phyloP scores from a whole-genome alignment of 2,888 invertebrate genomes.

The Acanthosepion esculentum region DNA sequence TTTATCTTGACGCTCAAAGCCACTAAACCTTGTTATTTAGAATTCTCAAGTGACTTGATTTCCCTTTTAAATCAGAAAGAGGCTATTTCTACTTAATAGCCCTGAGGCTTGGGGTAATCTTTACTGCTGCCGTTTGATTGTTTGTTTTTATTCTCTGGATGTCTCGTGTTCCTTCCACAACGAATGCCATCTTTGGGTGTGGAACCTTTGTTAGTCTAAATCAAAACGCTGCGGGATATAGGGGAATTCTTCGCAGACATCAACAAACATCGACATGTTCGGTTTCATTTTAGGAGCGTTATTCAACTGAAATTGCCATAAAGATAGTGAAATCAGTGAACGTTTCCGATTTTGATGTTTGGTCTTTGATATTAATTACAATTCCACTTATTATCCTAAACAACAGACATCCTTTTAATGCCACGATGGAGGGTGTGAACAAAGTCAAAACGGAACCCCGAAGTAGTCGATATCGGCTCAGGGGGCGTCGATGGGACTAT shows the following conservation, averaged over 20 bases:
- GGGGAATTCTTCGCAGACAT: not conserved
- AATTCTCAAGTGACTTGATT: not conserved
- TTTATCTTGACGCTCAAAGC: too few species aligned
- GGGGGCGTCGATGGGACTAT: too few species aligned
- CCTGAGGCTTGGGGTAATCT: not conserved
- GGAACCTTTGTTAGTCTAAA: not conserved
- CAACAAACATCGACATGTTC: not conserved
- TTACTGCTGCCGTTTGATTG: not conserved
- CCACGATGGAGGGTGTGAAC: too few species aligned
- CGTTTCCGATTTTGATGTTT: too few species aligned
- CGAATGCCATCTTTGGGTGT: not conserved
- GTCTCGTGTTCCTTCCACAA: not conserved
- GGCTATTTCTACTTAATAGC: not conserved
- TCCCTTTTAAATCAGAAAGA: not conserved
- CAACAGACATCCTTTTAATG: too few species aligned
- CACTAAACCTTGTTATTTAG: not conserved
- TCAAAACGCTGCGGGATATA: not conserved
- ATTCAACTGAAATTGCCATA: not conserved
- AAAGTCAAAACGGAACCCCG: too few species aligned
- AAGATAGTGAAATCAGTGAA: too few species aligned
- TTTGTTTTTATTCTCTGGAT: constrained; percentile 33
- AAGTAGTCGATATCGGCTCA: too few species aligned
- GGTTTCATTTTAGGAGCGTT: not conserved
- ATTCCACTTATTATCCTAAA: too few species aligned
- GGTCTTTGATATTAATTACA: too few species aligned